Conservation (phyloP, 2,113 vertebrate species). For the Anhinga anhinga region DNA sequence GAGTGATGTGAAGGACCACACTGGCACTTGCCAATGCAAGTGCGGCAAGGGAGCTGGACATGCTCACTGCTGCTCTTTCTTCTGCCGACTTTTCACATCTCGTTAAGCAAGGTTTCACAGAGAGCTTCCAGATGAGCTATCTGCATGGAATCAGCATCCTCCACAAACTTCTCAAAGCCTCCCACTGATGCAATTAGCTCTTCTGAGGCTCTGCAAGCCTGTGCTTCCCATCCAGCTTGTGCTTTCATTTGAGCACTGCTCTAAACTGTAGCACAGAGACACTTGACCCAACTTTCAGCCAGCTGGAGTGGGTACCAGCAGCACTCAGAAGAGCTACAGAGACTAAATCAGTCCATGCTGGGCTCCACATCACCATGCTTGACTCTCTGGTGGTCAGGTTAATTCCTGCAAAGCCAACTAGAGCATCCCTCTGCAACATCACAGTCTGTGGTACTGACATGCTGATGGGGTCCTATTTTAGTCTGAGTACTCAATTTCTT, state of each 20-base stretch:
- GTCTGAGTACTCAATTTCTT: not conserved
- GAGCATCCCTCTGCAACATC: not conserved
- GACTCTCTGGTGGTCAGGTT: not conserved
- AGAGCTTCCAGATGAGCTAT: not conserved
- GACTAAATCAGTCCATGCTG: not conserved
- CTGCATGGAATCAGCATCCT: not conserved
- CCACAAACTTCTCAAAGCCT: not conserved
- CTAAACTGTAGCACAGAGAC: not conserved
- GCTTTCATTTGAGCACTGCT: not conserved
- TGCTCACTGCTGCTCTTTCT: not conserved
- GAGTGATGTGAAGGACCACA: not conserved
- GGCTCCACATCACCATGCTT: rapidly evolving
- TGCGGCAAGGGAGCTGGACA: not conserved
- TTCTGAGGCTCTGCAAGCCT: not conserved
- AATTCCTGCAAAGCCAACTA: not conserved
- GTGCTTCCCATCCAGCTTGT: not conserved
- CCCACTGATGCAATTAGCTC: not conserved
- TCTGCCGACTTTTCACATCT: not conserved
- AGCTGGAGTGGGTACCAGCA: not conserved
- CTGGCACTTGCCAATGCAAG: not conserved
- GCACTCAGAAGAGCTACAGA: not conserved
- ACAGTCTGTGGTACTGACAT: rapidly evolving
- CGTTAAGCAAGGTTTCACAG: not conserved
- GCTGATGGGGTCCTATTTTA: not conserved
- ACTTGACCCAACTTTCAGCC: not conserved